A percentile compares a stretch with the other conserved stretches of the same genome.
phyloP scores from a whole-genome alignment of 2,888 invertebrate species.

The Tineola bisselliella region DNA sequence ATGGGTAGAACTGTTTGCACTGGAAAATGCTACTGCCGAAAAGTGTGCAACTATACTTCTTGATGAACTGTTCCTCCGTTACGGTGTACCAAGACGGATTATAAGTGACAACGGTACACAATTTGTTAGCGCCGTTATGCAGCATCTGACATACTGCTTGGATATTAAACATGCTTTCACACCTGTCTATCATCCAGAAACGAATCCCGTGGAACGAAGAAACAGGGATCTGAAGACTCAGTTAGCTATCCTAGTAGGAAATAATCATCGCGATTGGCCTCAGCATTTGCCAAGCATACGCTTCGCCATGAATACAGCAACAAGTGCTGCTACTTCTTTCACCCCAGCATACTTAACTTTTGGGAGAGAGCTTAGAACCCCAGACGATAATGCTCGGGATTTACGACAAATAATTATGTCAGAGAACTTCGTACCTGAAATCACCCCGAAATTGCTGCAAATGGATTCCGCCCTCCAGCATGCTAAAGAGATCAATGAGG shows the following conservation, averaged over 20 bases:
- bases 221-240: conserved; percentile 24
- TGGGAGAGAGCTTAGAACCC: conserved; percentile 17
- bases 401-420: too few species aligned
- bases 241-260: too few species aligned
- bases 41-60: conserved; percentile 20
- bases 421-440: too few species aligned
- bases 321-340: conserved; percentile 7
- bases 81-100: conserved; percentile 24
- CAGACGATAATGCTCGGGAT: conserved; percentile 8
- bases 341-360: conserved; percentile 18
- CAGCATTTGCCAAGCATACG: conserved; percentile 14
- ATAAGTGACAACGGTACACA: conserved; percentile 28
- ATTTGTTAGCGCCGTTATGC: conserved; percentile 26
- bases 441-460: too few species aligned
- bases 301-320: too few species aligned
- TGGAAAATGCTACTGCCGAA: conserved; percentile 23
- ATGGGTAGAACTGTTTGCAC: conserved; percentile 26
- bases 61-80: conserved; percentile 26
- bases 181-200: conserved; percentile 25
- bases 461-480: too few species aligned
- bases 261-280: conserved; percentile 16
- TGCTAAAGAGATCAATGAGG: too few species aligned
- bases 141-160: conserved; percentile 19
- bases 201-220: conserved; percentile 26
- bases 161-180: conserved; percentile 16